phyloP scores from a whole-genome alignment of 2,797 vertebrate genomes.

The Pipistrellus kuhlii region DNA sequence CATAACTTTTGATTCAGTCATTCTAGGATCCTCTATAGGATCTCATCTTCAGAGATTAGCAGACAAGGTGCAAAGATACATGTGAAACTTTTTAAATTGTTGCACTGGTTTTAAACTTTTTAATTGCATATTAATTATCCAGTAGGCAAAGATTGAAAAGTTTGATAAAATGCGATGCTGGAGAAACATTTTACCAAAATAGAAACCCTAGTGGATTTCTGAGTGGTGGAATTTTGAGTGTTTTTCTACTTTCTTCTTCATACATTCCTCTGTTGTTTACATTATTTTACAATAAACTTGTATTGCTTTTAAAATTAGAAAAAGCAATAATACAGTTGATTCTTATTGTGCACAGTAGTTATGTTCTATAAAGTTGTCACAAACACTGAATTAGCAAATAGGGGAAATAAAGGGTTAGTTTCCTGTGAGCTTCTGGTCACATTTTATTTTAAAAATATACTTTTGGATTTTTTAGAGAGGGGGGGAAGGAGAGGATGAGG shows the following conservation, averaged over 20 bases:
- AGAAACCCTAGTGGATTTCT: not conserved
- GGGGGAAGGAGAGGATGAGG: too few species aligned
- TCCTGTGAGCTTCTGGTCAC: not conserved
- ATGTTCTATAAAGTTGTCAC: not conserved
- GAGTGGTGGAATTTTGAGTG: not conserved
- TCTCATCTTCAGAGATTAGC: slow-evolving; percentile 44
- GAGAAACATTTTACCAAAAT: slow-evolving; percentile 18
- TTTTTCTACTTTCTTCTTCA: not conserved
- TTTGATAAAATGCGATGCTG: not conserved
- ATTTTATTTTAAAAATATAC: not conserved
- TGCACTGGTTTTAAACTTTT: not conserved
- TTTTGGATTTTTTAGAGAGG: not conserved
- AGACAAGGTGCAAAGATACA: not conserved
- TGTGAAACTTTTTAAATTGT: not conserved
- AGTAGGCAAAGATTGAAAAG: not conserved
- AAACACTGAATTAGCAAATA: not conserved
- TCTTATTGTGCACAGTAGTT: not conserved
- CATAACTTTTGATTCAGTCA: not conserved
- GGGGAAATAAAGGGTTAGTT: not conserved
- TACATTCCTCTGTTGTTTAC: not conserved
- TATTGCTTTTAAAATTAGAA: slow-evolving; percentile 32
- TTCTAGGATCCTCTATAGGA: not conserved
- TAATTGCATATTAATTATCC: not conserved
- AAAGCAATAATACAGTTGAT: not conserved
- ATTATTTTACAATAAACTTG: not conserved